Percentiles rank a stretch among this genome's conserved stretches.
Conservation (phyloP, 2,113 vertebrate species). For the Suncus etruscus region DNA sequence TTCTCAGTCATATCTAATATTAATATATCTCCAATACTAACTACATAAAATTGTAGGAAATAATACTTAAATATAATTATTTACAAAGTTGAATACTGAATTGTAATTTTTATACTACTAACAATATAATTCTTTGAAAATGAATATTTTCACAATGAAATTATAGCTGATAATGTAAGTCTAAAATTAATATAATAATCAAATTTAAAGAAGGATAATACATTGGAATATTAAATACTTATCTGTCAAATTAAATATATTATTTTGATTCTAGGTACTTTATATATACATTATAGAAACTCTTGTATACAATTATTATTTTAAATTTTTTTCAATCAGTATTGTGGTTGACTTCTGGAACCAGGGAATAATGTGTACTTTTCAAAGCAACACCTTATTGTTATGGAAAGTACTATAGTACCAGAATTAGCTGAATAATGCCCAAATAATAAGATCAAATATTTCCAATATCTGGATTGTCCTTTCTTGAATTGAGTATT, state of each 20-base stretch:
- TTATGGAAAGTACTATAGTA: neutral
- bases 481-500: neutral
- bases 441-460: neutral
- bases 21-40: neutral
- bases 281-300: neutral
- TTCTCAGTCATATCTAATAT: neutral
- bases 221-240: neutral
- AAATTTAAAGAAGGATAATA: neutral
- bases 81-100: neutral
- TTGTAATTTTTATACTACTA: neutral
- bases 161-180: neutral
- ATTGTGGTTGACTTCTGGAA: neutral
- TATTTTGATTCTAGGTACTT: neutral
- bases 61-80: neutral
- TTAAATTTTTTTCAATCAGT: neutral
- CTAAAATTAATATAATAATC: neutral
- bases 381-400: neutral
- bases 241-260: neutral
- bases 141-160: conserved; percentile 40
- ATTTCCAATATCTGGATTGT: conserved; percentile 5
- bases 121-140: conserved; percentile 7
- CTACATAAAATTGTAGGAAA: neutral
- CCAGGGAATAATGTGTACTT: neutral
- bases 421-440: neutral
- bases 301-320: neutral